Evolutionary conservation across 2,888 invertebrate genomes (phyloP).

Genomic region (Hydriomena furcata): DNA sequence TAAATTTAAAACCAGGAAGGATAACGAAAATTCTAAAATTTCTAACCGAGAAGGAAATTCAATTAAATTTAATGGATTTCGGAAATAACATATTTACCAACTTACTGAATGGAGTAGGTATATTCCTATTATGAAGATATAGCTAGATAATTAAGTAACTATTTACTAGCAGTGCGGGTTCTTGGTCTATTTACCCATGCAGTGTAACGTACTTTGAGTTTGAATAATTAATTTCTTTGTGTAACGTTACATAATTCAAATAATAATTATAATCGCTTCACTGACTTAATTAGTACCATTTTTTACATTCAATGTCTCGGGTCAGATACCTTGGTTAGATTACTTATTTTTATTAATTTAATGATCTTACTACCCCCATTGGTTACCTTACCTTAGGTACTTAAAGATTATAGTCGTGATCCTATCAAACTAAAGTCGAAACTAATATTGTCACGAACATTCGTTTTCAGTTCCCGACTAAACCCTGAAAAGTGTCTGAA

Average conservation of each 20-base stretch:
- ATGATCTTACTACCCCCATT: too few species aligned
- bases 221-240: constrained; percentile 41
- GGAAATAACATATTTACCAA: constrained; percentile 1
- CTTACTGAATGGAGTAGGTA: neutral
- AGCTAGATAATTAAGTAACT: constrained; percentile 21
- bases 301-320: constrained; percentile 20
- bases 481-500: too few species aligned
- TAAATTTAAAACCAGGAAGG: too few species aligned
- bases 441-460: too few species aligned
- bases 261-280: constrained; percentile 32
- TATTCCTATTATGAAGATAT: neutral
- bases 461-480: too few species aligned
- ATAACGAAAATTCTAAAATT: too few species aligned
- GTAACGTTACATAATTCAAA: constrained; percentile 42
- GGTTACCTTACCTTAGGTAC: too few species aligned
- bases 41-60: too few species aligned
- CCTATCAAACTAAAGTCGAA: too few species aligned
- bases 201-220: constrained; percentile 50
- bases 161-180: constrained; percentile 38
- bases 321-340: constrained; percentile 18
- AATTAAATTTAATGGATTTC: neutral
- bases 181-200: constrained; percentile 58
- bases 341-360: neutral
- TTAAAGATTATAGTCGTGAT: too few species aligned
- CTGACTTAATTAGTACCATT: constrained; percentile 15